phyloP scores from a whole-genome alignment of 35 echinoderm and acorn worm genomes.

The Heliocidaris tuberculata region DNA sequence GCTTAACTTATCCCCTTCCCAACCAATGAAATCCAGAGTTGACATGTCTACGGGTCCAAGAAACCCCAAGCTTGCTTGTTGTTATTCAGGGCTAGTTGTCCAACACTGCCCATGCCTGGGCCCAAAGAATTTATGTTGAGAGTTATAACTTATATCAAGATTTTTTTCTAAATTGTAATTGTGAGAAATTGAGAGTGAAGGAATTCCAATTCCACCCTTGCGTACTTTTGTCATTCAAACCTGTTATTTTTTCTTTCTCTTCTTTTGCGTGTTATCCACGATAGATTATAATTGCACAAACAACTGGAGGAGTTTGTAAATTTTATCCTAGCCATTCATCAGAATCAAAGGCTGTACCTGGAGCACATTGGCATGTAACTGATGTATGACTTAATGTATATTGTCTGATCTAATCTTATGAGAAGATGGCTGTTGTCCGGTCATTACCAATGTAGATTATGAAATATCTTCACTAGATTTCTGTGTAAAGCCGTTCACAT shows the following conservation, averaged over 20 bases:
- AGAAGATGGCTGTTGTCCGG: neutral
- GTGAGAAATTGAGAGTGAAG: neutral
- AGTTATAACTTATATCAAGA: conserved; percentile 35
- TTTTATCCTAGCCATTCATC: neutral
- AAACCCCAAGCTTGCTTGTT: neutral
- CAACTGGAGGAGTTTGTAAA: neutral
- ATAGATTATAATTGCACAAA: neutral
- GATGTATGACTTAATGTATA: neutral
- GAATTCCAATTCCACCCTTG: neutral
- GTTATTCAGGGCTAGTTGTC: conserved; percentile 14
- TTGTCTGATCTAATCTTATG: neutral
- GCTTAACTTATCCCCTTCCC: conserved; percentile 6
- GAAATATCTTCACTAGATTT: conserved; percentile 1
- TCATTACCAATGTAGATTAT: neutral
- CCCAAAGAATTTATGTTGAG: conserved; percentile 27
- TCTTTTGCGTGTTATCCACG: neutral
- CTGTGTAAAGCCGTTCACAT: neutral
- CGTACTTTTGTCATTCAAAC: neutral
- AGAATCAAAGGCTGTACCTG: neutral
- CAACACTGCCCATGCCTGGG: neutral
- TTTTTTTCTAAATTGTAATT: conserved; percentile 14
- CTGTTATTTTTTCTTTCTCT: neutral
- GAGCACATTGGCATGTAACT: neutral
- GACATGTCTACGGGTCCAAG: neutral
- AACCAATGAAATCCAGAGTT: neutral